These are phyloP conservation scores for Aphelenchoides fujianensis DNA, from an alignment of 1,140 invertebrate species.

Conservation along the genomic window DNA sequence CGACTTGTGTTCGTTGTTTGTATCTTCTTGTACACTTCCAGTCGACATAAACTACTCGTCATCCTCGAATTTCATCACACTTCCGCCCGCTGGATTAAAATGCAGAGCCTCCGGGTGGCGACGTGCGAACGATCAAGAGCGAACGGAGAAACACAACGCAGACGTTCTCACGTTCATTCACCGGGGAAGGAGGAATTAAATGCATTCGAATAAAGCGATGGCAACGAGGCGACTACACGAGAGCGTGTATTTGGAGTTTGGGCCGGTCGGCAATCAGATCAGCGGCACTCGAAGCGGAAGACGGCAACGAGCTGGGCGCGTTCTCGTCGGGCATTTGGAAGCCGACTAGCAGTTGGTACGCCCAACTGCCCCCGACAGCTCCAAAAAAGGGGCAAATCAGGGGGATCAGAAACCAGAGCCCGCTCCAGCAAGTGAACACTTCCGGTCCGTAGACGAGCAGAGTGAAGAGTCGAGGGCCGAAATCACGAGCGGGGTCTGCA, in stretches of 20 bases:
- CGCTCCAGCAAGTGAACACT: slow-evolving; percentile 63
- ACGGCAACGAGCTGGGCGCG: background rate
- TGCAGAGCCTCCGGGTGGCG: no score
- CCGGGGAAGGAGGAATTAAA: no score
- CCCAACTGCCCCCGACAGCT: slow-evolving; percentile 65
- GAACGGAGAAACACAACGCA: no score
- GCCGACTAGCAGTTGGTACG: slow-evolving; percentile 71
- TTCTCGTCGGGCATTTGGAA: slow-evolving; percentile 58
- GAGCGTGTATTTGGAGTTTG: background rate
- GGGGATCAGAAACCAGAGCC: slow-evolving; percentile 67
- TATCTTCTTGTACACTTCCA: background rate
- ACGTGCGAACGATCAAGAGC: no score
- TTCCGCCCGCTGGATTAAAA: no score
- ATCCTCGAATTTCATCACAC: background rate
- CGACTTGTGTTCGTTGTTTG: no score
- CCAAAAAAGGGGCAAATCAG: slow-evolving; percentile 67
- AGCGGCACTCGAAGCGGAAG: background rate
- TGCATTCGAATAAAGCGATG: no score
- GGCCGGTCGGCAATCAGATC: background rate
- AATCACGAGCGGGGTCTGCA: slow-evolving; percentile 68
- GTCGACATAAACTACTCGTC: background rate
- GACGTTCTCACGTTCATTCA: no score
- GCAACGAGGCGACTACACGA: no score
- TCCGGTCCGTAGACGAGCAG: slow-evolving; percentile 66
- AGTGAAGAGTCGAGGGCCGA: slow-evolving; percentile 68